Percentiles rank a stretch among this genome's conserved stretches.
phyloP scores from a whole-genome alignment of 2,797 vertebrate species.

The Poliocrania exsul region DNA sequence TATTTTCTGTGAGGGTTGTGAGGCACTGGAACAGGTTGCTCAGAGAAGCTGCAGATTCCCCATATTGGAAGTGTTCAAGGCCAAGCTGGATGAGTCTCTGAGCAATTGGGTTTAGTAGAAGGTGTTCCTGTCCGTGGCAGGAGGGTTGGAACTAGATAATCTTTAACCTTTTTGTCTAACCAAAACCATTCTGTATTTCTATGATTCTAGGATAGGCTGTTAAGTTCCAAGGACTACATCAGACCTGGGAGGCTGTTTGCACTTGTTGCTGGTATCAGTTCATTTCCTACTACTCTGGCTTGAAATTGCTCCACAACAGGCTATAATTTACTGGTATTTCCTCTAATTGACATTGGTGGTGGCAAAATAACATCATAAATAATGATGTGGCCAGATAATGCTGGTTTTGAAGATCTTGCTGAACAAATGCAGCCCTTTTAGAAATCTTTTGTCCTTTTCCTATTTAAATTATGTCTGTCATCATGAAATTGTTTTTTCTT shows the following conservation, averaged over 20 bases:
- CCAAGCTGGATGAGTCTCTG: neutral
- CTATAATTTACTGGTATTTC: neutral
- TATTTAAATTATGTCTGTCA: neutral
- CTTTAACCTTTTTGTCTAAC: neutral
- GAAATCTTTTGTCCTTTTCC: neutral
- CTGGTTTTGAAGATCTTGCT: neutral
- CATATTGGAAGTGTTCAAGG: neutral
- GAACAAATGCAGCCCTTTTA: neutral
- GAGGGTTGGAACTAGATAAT: accelerated
- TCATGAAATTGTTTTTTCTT: neutral
- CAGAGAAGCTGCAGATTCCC: neutral
- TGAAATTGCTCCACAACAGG: neutral
- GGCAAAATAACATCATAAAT: neutral
- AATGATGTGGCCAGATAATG: neutral
- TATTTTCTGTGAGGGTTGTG: neutral
- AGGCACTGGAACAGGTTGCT: neutral
- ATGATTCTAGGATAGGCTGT: neutral
- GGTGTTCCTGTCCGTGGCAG: neutral
- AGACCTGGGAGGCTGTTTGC: neutral
- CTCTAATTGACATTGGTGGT: neutral
- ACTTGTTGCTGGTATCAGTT: neutral
- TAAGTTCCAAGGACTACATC: neutral
- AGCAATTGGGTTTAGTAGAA: neutral
- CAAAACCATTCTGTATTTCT: neutral
- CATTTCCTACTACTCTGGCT: neutral